phyloP scores from a whole-genome alignment of 2,797 vertebrate genomes.

The Tapera naevia region DNA sequence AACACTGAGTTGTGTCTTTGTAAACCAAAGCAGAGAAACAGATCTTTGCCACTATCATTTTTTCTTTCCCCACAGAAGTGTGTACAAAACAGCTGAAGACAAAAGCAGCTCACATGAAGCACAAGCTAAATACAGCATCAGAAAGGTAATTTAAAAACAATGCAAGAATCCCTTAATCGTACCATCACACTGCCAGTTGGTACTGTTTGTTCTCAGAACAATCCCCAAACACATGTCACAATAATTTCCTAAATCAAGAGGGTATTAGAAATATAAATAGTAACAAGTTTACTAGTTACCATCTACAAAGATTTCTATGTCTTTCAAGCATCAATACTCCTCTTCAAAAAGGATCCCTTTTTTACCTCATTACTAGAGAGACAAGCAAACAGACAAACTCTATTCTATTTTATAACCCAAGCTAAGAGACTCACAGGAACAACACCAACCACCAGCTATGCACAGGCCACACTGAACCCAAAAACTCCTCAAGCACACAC shows the following conservation, averaged over 20 bases:
- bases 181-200: not conserved
- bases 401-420: not conserved
- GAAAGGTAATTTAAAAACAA: conserved; percentile 3
- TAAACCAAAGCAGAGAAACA: not conserved
- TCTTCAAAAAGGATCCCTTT: not conserved
- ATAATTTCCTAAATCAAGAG: not conserved
- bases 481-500: not conserved
- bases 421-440: not conserved
- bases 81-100: not conserved
- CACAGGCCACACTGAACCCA: not conserved
- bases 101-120: not conserved
- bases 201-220: conserved; percentile 11
- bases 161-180: not conserved
- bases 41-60: not conserved
- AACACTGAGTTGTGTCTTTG: not conserved
- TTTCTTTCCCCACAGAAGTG: not conserved
- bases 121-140: not conserved
- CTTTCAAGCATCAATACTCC: not conserved
- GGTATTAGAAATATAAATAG: conserved; percentile 41
- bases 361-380: not conserved
- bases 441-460: not conserved
- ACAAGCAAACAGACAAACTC: not conserved
- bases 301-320: not conserved
- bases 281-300: not conserved
- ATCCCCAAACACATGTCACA: not conserved